phyloP scores from a whole-genome alignment of 2,113 vertebrate genomes.

The human region DNA sequence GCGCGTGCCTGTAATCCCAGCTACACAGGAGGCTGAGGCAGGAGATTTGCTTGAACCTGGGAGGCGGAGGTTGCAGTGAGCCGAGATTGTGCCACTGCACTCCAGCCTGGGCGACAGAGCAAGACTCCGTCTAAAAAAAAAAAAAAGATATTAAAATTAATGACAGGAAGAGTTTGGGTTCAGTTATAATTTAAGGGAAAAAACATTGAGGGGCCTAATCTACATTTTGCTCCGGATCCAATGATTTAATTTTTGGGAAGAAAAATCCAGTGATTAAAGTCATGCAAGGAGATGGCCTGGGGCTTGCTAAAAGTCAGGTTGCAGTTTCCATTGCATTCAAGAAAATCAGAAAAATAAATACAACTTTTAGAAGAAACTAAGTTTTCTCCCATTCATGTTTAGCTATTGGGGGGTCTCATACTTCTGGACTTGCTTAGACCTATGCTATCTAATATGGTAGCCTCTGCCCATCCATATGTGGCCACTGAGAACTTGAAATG shows the following conservation, averaged over 20 bases:
- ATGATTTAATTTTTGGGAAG: constrained; percentile 40
- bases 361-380: constrained; percentile 25
- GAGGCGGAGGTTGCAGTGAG: no score
- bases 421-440: constrained; percentile 38
- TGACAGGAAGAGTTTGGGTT: constrained; percentile 19
- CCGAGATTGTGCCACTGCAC: no score
- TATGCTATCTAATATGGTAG: neutral
- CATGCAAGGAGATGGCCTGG: neutral
- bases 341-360: constrained; percentile 50
- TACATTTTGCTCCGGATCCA: constrained; percentile 38
- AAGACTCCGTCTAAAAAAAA: no score
- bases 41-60: no score
- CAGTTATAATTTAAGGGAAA: constrained; percentile 20
- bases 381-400: neutral
- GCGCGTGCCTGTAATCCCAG: no score
- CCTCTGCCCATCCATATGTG: neutral
- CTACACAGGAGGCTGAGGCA: no score
- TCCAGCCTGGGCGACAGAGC: no score
- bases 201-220: constrained; percentile 13
- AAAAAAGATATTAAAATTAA: constrained; percentile 28
- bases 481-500: neutral
- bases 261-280: constrained; percentile 22
- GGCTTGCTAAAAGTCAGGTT: constrained; percentile 43
- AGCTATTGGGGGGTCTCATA: neutral
- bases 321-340: constrained; percentile 34